phyloP scores from a whole-genome alignment of 1,140 invertebrate species.

The Bradysia coprophila region DNA sequence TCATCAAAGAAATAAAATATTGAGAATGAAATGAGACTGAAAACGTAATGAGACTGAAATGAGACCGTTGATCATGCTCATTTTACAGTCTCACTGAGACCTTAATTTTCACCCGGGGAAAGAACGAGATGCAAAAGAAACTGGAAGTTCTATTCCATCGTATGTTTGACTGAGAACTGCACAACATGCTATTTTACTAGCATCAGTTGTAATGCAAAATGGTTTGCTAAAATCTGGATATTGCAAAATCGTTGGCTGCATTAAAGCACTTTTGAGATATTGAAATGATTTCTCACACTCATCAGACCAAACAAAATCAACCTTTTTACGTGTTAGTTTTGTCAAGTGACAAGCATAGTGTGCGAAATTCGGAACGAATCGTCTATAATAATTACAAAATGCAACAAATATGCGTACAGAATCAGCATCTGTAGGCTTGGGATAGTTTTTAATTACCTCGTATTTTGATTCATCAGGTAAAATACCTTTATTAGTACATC shows the following conservation, averaged over 20 bases:
- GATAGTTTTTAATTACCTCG: conserved; percentile 15
- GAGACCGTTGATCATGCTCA: no score
- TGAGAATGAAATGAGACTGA: no score
- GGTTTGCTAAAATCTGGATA: conserved; percentile 1
- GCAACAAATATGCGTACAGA: conserved; percentile 25
- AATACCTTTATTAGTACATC: conserved; percentile 15
- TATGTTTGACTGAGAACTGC: no score
- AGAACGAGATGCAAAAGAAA: no score
- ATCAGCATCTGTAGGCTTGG: conserved; percentile 14
- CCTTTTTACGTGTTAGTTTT: conserved; percentile 10
- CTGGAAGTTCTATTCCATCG: no score
- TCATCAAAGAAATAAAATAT: no score
- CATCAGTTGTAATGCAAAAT: conserved; percentile 2
- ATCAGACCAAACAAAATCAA: conserved; percentile 8
- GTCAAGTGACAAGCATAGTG: conserved; percentile 15
- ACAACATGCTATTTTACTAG: background rate
- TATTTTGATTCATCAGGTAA: conserved; percentile 21
- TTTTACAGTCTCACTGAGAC: no score
- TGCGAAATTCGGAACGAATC: conserved; percentile 23
- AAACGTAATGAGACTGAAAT: no score
- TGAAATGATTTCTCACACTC: conserved; percentile 4
- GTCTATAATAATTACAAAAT: conserved; percentile 25
- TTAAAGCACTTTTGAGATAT: conserved; percentile 4
- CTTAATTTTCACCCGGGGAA: no score
- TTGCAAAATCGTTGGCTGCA: background rate